These are phyloP conservation scores for Aythya baeri DNA, from an alignment of 2,113 vertebrate genomes.

Conservation along the genomic window DNA sequence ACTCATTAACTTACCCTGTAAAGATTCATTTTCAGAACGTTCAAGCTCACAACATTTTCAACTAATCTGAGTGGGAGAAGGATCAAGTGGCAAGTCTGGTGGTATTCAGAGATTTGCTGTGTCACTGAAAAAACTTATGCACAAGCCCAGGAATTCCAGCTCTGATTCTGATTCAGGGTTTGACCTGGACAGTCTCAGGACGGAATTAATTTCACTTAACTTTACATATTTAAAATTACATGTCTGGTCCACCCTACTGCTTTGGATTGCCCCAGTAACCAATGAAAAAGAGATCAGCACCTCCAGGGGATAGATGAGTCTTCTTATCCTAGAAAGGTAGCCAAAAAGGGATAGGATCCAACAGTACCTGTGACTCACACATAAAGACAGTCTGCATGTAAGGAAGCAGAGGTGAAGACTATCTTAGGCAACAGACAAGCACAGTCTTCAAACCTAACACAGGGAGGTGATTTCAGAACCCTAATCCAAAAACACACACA, in stretches of 20 bases:
- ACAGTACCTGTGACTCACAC: conserved; percentile 34
- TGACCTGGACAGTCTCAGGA: not conserved
- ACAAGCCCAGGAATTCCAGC: not conserved
- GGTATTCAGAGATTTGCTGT: conserved; percentile 19
- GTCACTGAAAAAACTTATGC: conserved; percentile 26
- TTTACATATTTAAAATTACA: not conserved
- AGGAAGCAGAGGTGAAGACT: not conserved
- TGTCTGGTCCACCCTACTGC: not conserved
- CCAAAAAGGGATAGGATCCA: not conserved
- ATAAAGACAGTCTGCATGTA: not conserved
- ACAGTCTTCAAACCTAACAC: not conserved
- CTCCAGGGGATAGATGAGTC: not conserved
- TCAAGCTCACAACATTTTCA: conserved; percentile 8
- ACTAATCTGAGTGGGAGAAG: conserved; percentile 40
- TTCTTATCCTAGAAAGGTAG: not conserved
- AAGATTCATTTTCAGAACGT: not conserved
- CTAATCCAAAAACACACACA: not conserved
- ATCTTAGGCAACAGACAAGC: not conserved
- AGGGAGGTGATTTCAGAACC: not conserved
- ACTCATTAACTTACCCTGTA: conserved; percentile 1
- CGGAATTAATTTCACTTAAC: not conserved
- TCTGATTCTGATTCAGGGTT: conserved; percentile 41
- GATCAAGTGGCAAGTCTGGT: not conserved
- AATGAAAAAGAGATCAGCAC: not conserved
- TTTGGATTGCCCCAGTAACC: not conserved